Conservation (phyloP, 2,888 invertebrate genomes). For the Amblyjoppa proteus region DNA sequence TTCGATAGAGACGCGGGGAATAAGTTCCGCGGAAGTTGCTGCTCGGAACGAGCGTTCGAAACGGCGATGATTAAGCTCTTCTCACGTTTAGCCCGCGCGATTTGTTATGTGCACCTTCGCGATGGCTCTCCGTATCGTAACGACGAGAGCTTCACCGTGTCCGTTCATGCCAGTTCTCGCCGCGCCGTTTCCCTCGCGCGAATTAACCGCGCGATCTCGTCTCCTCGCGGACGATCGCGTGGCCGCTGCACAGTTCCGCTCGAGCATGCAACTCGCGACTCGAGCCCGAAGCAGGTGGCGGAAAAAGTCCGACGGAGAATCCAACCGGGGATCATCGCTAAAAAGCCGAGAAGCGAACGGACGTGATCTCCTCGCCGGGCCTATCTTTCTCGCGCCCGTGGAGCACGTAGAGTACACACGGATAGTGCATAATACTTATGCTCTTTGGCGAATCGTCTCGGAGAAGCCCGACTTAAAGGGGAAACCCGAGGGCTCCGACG, state of each 20-base stretch:
- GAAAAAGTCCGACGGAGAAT: constrained; percentile 69
- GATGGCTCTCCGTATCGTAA: constrained; percentile 5
- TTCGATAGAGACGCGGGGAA: constrained; percentile 29
- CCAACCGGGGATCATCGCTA: constrained; percentile 66
- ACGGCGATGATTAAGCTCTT: constrained; percentile 51
- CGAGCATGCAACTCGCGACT: neutral
- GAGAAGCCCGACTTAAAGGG: constrained; percentile 7
- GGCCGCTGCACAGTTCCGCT: constrained; percentile 4
- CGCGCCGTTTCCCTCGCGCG: constrained; percentile 33
- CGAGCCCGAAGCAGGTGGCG: constrained; percentile 34
- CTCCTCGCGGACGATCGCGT: constrained; percentile 24
- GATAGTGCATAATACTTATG: neutral
- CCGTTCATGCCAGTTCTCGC: constrained; percentile 34
- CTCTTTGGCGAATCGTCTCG: neutral
- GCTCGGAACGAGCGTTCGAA: constrained; percentile 10
- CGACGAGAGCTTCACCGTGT: constrained; percentile 16
- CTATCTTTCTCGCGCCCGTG: constrained; percentile 5
- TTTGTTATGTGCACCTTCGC: constrained; percentile 2
- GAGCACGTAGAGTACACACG: constrained; percentile 2
- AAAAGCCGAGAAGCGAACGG: constrained; percentile 58
- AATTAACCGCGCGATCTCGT: constrained; percentile 33
- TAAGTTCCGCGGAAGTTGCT: constrained; percentile 23
- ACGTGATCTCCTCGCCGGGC: constrained; percentile 61
- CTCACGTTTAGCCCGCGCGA: constrained; percentile 41
- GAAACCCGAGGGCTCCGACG: constrained; percentile 46